Base-by-base conservation (phyloP, 2,113 vertebrate genomes). In the Garra rufa region DNA sequence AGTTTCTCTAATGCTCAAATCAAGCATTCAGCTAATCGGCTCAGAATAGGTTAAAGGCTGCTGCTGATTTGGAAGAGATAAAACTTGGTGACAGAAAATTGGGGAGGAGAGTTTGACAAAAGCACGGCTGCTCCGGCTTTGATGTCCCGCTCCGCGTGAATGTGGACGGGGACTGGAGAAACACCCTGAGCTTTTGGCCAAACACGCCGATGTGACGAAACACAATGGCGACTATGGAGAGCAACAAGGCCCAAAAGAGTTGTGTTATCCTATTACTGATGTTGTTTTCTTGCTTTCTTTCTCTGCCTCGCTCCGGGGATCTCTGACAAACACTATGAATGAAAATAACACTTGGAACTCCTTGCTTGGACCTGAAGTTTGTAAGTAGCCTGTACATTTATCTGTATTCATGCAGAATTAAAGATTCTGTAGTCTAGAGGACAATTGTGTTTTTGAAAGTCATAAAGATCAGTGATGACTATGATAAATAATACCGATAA, bases 11-110 rank as follows among this genome's bases (percentile, higher is more conserved):
- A 96, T 94, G 95, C 96, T 94, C 92, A 95, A 94, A 94, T 92
- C 93, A 92, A 95, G 94, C 94, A 93, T 91, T 89, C 93, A 91
- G 89, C 93, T 96, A 96, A 96, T 95, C 94, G 95, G 92, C 94
- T 95, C 94, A 96, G 95, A 95, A 95, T 95, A 96, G 94, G 95
- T 95, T 95, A 95, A 96, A 95, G 96, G 94, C 95, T 95, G 95
- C 94, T 93, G 94, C 94, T 93, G 92, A 94, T 95, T 91, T 93
- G 90, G 91, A 92, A 91, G 88, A 88, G 84, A 92, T 94, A 96
- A 94, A 85, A 76, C 96, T 93, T 95, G 95, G 95, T 95, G 96
- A 95, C 95, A 94, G 95, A 96, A 88, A 82, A 94, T 94, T 92
- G 91, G 94, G 92, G 92, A 93, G 92, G 70, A 89, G 93, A 93